phyloP scores from a whole-genome alignment of 2,113 vertebrate species.

The Trochalopteron elliotii region DNA sequence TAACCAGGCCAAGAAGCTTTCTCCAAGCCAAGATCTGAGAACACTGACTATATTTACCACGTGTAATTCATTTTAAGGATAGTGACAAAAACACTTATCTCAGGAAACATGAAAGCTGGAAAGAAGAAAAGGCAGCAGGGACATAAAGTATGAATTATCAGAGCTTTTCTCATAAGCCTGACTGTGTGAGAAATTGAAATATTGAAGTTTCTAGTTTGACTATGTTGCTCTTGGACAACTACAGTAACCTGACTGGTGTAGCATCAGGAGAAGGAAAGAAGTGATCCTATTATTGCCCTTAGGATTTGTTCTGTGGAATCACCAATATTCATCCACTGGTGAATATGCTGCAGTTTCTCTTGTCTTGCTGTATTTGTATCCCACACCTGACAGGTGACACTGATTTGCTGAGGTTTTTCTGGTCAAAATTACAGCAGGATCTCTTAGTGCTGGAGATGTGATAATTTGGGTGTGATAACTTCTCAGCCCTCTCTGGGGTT shows the following conservation, averaged over 20 bases:
- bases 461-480: not conserved
- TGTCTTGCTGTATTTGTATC: not conserved
- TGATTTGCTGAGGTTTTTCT: not conserved
- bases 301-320: not conserved
- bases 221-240: not conserved
- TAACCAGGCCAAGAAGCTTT: not conserved
- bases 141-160: not conserved
- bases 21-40: not conserved
- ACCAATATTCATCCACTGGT: not conserved
- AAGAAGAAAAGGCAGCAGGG: not conserved
- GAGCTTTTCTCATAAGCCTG: not conserved
- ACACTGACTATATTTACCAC: not conserved
- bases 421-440: not conserved
- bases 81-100: not conserved
- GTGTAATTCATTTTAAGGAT: not conserved
- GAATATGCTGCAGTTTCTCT: not conserved
- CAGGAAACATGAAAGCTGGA: not conserved
- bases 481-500: not conserved
- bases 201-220: not conserved
- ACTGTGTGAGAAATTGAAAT: not conserved
- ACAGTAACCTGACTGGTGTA: not conserved
- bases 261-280: not conserved
- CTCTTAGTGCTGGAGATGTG: not conserved
- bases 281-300: not conserved
- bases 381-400: not conserved